A percentile compares a stretch with the other conserved stretches of the same genome.
Evolutionary conservation across 2,797 vertebrate genomes (phyloP).

Genomic region (Platyrinchus mystaceus): DNA sequence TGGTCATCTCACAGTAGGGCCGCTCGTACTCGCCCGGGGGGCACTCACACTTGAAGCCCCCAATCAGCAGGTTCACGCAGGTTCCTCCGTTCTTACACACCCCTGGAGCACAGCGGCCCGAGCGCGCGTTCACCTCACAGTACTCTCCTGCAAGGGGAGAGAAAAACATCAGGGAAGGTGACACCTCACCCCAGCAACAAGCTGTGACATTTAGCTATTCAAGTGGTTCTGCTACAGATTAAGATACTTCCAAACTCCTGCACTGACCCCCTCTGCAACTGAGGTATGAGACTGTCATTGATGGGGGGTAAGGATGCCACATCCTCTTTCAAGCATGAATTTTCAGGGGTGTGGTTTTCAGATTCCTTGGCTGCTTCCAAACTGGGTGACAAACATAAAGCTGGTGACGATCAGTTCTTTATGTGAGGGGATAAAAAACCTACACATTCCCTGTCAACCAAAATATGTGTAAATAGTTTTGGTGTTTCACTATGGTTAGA

Average conservation of each 20-base stretch:
- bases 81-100: constrained; percentile 95
- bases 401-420: neutral
- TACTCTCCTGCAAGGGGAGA: constrained; percentile 82
- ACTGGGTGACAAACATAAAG: neutral
- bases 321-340: neutral
- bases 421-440: neutral
- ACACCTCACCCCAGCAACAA: neutral
- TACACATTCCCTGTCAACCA: neutral
- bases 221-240: neutral
- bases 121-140: constrained; percentile 89
- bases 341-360: neutral
- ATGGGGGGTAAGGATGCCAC: neutral
- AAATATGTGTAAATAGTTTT: neutral
- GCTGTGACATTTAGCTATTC: neutral
- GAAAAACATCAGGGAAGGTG: neutral
- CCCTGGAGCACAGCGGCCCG: constrained; percentile 86
- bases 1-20: constrained; percentile 96
- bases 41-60: constrained; percentile 94
- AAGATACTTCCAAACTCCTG: neutral
- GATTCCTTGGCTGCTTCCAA: neutral
- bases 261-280: accelerated
- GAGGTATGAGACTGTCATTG: neutral
- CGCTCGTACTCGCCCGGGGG: constrained; percentile 86
- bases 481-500: neutral
- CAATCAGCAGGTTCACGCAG: constrained; percentile 90